Base-by-base conservation (phyloP, 2,888 invertebrate genomes). In the Amiota mariae region DNA sequence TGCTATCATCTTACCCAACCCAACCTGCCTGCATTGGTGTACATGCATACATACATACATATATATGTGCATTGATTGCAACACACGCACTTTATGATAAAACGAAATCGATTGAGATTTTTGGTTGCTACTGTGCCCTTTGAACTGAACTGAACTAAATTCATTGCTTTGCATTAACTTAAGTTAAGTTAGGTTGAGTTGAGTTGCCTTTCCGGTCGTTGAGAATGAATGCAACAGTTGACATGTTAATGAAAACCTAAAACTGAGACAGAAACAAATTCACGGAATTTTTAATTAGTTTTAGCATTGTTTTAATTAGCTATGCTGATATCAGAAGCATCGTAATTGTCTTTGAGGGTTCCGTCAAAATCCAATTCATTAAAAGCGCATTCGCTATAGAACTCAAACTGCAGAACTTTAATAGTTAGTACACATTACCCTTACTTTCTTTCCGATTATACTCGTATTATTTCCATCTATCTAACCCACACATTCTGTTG, bases 331-430 rank as follows among this genome's bases (percentile, higher is more conserved):
- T 66, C 66, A 66, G 8, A 36, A 36, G 48, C 66, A 48, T n/a
- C 48, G 66, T 66, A 66, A 66, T 66, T 66, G 66, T 66, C 66
- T 66, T 18, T 66, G 66, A n/a, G 66, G 66, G 66, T 49, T 66
- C 20, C 48, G 66, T 63, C 63, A n/a, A 49, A 71, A 71, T 48
- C 51, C 18, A 63, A 63, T 49, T 71, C 49, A 63, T 71, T 71
- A 71, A 71, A 71, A 63, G 63, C 63, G 47, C 71, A 71, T 61
- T 71, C 36, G n/a, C 20, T 51, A 63, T 51, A 66, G 66, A 13
- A 66, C 66, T 18, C 49, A 11, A 15, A n/a, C 24, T n/a, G 49
- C 66, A 64, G 47, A 64, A 54, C 54, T 54, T 54, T 54, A 54
- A 13, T 15, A 15, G 54, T 15, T 13, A 54, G 54, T 54, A 54